Base-by-base conservation (phyloP, 2,888 invertebrate genomes). In the Clunio marinus region DNA sequence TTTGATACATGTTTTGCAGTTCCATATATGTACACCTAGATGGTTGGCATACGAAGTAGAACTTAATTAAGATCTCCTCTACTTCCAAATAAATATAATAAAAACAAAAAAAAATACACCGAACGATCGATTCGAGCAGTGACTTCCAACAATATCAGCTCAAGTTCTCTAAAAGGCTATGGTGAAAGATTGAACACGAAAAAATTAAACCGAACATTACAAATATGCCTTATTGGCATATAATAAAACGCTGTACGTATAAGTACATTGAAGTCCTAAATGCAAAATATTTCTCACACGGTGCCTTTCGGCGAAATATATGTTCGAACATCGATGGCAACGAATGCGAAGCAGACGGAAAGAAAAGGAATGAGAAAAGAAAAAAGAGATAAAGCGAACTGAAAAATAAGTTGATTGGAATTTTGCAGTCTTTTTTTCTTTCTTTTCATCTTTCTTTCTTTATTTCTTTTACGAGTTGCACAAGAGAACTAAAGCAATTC, bases 201-300 rank as follows among this genome's bases (percentile, higher is more conserved):
- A 55, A 66, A 66, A 66, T 66, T 66, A 66, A 55, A 66, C 27
- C 46, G 46, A 66, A 66, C 66, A 57, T 27, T 57, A 27, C 27
- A 66, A 66, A 66, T 66, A 66, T 66, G 66, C 66, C 45, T 59
- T 59, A 59, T 59, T 35, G 59, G 59, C 59, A 59, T 66, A 66
- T 66, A 66, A 66, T 66, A 66, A 66, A 66, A 66, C 25, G n/a
- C 15, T 55, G 51, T 55, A 66, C 66, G 32, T 66, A 66, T 66
- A 66, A 35, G 66, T 46, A 66, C 66, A 66, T 27, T 27, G 28
- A 32, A 66, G 66, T 66, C 66, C 66, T 66, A 66, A 66, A 66
- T 66, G 66, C 66, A 66, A 66, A 66, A 66, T 66, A 66, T 66
- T 66, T 66, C 66, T 66, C 66, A 66, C 66, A 66, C 66, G 66